Percentiles rank a stretch among this genome's conserved stretches.
These are phyloP conservation scores for Sturnus vulgaris DNA, from an alignment of 2,113 vertebrate species.

Conservation along the genomic window DNA sequence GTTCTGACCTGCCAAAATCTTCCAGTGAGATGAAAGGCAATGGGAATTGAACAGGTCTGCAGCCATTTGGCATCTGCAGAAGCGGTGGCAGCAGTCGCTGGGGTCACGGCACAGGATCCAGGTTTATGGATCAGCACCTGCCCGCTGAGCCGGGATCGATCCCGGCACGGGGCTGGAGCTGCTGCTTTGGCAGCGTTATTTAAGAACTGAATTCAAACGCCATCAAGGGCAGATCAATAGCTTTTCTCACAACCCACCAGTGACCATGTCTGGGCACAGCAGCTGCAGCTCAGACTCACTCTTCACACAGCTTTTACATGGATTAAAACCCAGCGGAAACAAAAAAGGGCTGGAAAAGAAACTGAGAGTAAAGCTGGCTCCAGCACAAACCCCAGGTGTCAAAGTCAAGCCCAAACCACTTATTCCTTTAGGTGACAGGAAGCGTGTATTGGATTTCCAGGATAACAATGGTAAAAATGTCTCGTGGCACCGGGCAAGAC, in stretches of 20 bases:
- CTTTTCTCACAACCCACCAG: neutral
- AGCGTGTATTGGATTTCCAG: neutral
- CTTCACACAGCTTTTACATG: neutral
- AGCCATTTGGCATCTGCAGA: fast-evolving
- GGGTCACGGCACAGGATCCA: fast-evolving
- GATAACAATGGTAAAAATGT: neutral
- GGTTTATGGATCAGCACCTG: neutral
- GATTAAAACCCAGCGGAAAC: neutral
- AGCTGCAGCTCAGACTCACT: neutral
- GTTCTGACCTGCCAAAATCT: neutral
- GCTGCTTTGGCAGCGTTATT: neutral
- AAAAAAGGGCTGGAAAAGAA: neutral
- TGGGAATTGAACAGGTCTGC: neutral
- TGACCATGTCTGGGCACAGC: neutral
- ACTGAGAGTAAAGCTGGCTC: neutral
- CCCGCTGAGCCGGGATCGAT: neutral
- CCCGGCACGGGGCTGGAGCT: fast-evolving
- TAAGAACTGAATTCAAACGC: neutral
- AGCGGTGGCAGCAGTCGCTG: fast-evolving
- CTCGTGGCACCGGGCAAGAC: fast-evolving
- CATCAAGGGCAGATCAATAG: neutral
- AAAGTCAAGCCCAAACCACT: neutral
- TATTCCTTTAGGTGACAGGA: neutral
- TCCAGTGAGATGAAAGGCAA: fast-evolving
- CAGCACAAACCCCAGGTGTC: neutral